Conservation (phyloP, 2,797 vertebrate species). For the Microcaecilia unicolor region DNA sequence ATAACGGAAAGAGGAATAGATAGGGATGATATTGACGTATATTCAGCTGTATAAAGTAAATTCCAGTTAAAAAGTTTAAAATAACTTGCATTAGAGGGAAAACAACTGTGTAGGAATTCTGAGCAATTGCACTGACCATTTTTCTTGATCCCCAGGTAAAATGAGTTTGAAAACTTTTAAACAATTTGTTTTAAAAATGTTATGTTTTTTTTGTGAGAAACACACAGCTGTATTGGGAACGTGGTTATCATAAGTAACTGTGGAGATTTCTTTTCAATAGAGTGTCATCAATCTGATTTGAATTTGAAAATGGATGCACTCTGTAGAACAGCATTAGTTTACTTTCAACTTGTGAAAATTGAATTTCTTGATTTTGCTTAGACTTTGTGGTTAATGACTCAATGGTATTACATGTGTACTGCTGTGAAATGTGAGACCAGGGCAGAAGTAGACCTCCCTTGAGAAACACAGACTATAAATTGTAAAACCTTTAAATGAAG, state of each 20-base stretch:
- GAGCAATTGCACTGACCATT: too few relatives aligned
- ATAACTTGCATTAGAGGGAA: too few relatives aligned
- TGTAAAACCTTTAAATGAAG: slow-evolving; percentile 42
- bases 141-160: too few relatives aligned
- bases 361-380: slow-evolving; percentile 18
- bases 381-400: slow-evolving; percentile 9
- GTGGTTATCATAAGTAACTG: background rate
- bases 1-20: too few relatives aligned
- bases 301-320: background rate
- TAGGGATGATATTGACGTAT: too few relatives aligned
- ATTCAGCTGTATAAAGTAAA: too few relatives aligned
- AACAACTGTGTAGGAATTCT: too few relatives aligned
- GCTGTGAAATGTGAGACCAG: slow-evolving; percentile 35
- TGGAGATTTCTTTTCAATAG: background rate
- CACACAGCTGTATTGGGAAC: too few relatives aligned
- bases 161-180: too few relatives aligned
- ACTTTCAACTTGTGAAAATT: slow-evolving; percentile 4
- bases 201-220: too few relatives aligned
- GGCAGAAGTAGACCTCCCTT: slow-evolving; percentile 48
- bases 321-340: background rate
- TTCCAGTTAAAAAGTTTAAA: too few relatives aligned
- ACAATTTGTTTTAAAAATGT: too few relatives aligned
- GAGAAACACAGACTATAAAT: slow-evolving; percentile 45
- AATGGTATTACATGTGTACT: slow-evolving; percentile 30
- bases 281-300: background rate